These are phyloP conservation scores for Pandemis cinnamomeana DNA, from an alignment of 2,888 invertebrate species.

Conservation along the genomic window DNA sequence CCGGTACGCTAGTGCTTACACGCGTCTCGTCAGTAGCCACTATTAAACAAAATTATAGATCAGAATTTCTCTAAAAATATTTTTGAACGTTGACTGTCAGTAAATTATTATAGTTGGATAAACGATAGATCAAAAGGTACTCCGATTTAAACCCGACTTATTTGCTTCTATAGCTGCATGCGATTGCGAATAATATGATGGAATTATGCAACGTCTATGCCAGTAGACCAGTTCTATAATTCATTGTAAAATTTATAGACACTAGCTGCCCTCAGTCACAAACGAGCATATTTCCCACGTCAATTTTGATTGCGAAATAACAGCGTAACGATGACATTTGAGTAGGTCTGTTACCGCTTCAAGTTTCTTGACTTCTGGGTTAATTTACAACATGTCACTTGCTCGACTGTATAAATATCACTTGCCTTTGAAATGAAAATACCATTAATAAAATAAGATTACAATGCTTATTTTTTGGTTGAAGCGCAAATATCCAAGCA, in stretches of 20 bases:
- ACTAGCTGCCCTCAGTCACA: constrained; percentile 69
- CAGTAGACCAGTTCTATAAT: constrained; percentile 69
- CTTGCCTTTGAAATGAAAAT: not conserved
- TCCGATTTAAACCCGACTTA: constrained; percentile 5
- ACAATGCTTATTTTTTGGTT: not conserved
- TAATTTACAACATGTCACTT: constrained; percentile 3
- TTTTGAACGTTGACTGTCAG: not conserved
- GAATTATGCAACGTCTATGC: constrained; percentile 72
- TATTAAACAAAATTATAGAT: not conserved
- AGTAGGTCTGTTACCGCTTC: constrained; percentile 53
- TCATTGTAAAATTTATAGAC: constrained; percentile 79
- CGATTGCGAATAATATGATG: constrained; percentile 63
- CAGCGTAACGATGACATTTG: constrained; percentile 78
- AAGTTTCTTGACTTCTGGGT: constrained; percentile 20
- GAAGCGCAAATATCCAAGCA: not conserved
- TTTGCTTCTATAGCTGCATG: constrained; percentile 43
- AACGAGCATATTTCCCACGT: constrained; percentile 83
- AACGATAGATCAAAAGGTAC: constrained; percentile 2
- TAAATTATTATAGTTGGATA: not conserved
- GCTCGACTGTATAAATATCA: not conserved
- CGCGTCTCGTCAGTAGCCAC: constrained; percentile 8
- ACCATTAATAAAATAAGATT: not conserved
- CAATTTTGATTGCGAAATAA: constrained; percentile 82
- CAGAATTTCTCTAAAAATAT: not conserved
- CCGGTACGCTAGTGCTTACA: not conserved